Evolutionary conservation across 2,113 vertebrate genomes (phyloP), one percentile per base, ranked within the genome.

Genomic region (Rhinolophus sinicus): DNA sequence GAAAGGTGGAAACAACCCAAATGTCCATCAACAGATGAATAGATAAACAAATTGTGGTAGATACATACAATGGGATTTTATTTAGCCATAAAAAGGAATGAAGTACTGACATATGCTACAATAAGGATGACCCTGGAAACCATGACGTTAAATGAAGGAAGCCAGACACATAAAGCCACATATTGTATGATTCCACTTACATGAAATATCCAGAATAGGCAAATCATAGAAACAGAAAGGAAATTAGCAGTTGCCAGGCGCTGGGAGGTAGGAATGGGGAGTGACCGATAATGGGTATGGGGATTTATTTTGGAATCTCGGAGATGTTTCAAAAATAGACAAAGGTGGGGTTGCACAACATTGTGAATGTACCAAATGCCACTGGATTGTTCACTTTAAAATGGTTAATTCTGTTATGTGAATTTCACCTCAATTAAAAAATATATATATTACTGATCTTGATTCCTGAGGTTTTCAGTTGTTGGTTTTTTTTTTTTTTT

Each of bases 181-280:
- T 3, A 3, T 54, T 88, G 4, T n/a, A 60, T 30, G 28, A 87
- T 78, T 30, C 18, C 26, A 50, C 22, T 56, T 64, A 76, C 33
- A 96, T 56, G 60, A 93, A 80, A 67, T 85, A 88, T 69, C 35
- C 76, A 73, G 54, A 92, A 77, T 40, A 73, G 56, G 65, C 35
- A 84, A 95, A 96, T 85, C 56, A 95, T 15, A 75, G 35, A 75
- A 75, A 95, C 5, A 72, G 64, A 88, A 96, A 90, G 18, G 70
- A 82, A 62, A 93, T 22, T 22, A 44, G 60, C 26, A 75, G 77
- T 60, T 85, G 12, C 19, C 24, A 72, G 35, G 7, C 28, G 65
- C 18, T 81, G 16, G 35, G 28, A 69, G 16, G 64, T 11, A 78
- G 58, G 70, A 44, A 67, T 1, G n/a, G 44, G 33, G 56, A 64